Evolutionary conservation across 2,888 invertebrate species (phyloP).

Genomic region (Tetragonisca angustula): DNA sequence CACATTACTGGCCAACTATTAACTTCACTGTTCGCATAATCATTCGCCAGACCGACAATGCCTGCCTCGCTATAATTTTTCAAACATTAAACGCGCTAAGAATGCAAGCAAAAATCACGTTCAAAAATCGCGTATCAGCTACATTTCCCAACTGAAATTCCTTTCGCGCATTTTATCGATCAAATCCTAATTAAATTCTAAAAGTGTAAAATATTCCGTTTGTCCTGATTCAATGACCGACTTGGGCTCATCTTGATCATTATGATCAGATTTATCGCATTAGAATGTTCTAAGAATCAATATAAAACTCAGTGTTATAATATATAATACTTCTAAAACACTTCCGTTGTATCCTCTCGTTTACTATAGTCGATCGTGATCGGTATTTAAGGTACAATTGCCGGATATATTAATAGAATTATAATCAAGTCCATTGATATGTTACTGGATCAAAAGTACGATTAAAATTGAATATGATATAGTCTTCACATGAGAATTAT

Average conservation of each 20-base stretch:
- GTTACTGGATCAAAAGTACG: not conserved
- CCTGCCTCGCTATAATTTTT: slow-evolving; percentile 27
- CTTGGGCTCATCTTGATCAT: no score
- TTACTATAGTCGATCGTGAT: not conserved
- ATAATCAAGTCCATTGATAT: not conserved
- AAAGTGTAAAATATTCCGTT: no score
- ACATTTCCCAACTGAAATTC: not conserved
- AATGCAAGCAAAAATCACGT: not conserved
- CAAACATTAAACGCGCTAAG: not conserved
- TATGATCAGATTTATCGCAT: no score
- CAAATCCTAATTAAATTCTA: no score
- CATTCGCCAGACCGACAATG: slow-evolving; percentile 38
- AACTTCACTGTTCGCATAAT: slow-evolving; percentile 61
- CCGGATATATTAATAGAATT: not conserved
- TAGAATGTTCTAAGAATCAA: no score
- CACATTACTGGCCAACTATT: slow-evolving; percentile 56
- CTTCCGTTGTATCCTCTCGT: not conserved
- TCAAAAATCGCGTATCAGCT: not conserved
- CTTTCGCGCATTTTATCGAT: no score
- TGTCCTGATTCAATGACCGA: no score
- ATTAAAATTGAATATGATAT: no score
- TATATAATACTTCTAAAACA: not conserved
- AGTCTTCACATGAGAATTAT: no score
- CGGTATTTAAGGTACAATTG: not conserved
- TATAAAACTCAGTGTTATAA: no score